phyloP scores from a whole-genome alignment of 2,113 vertebrate genomes.

The Asarcornis scutulata region DNA sequence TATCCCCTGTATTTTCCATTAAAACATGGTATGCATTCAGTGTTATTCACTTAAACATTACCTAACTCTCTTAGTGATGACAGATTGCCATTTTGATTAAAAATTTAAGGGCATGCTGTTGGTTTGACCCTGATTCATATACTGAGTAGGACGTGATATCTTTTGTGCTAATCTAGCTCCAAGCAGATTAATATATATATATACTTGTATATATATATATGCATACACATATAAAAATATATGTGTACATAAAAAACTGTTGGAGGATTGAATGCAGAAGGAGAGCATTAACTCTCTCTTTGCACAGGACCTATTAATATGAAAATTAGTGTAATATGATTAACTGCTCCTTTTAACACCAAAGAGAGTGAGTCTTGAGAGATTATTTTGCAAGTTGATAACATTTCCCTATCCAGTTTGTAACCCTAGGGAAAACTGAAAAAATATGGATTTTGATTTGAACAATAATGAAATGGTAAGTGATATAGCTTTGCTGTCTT shows the following conservation, averaged over 20 bases:
- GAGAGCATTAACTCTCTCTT: conserved; percentile 1
- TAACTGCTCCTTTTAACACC: conserved; percentile 32
- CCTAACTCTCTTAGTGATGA: conserved; percentile 7
- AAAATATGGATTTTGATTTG: conserved; percentile 64
- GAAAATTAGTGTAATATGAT: conserved; percentile 61
- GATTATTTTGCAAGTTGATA: conserved; percentile 57
- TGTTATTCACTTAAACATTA: neutral
- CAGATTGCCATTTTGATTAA: conserved; percentile 53
- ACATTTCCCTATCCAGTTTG: conserved; percentile 36
- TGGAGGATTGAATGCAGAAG: neutral
- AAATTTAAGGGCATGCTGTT: conserved; percentile 43
- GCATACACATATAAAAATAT: neutral
- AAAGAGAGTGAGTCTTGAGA: conserved; percentile 35
- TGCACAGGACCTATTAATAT: conserved; percentile 33
- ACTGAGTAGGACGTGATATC: conserved; percentile 33
- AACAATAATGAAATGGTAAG: conserved; percentile 71
- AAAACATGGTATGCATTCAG: neutral
- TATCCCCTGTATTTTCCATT: conserved; percentile 9
- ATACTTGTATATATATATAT: neutral
- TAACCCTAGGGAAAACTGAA: conserved; percentile 55
- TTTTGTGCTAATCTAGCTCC: conserved; percentile 44
- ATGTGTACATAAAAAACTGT: neutral
- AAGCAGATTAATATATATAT: conserved; percentile 6
- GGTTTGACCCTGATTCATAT: conserved; percentile 50
- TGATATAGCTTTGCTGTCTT: conserved; percentile 55